These are phyloP conservation scores for Andricus grossulariae DNA, from an alignment of 1,140 invertebrate genomes.

Conservation along the genomic window DNA sequence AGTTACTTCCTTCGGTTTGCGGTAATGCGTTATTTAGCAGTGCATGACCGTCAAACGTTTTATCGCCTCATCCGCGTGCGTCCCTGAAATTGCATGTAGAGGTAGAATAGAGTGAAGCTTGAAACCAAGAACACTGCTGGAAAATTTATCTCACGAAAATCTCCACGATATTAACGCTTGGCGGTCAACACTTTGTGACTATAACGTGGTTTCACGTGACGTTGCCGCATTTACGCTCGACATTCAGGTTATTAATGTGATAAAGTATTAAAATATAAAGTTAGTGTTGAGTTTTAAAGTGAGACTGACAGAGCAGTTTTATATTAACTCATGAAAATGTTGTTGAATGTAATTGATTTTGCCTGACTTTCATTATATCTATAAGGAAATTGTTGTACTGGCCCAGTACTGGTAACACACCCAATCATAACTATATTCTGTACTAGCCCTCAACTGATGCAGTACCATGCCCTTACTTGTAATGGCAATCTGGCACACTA, in stretches of 20 bases:
- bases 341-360: too few relatives aligned
- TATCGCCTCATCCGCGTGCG: background rate
- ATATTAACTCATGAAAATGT: too few relatives aligned
- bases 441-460: too few relatives aligned
- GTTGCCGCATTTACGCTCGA: background rate
- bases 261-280: background rate
- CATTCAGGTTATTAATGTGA: background rate
- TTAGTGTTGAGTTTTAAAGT: background rate
- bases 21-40: background rate
- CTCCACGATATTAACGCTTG: conserved; percentile 10
- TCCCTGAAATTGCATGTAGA: background rate
- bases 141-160: conserved; percentile 22
- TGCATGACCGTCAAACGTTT: conserved; percentile 7
- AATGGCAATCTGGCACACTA: too few relatives aligned
- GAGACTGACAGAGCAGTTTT: background rate
- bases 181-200: conserved; percentile 1
- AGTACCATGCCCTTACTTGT: too few relatives aligned
- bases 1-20: background rate
- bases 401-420: too few relatives aligned
- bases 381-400: too few relatives aligned
- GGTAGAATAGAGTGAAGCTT: background rate
- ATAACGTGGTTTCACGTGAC: conserved; percentile 13
- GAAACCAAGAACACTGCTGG: background rate
- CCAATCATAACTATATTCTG: too few relatives aligned
- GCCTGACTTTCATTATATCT: too few relatives aligned